phyloP scores from a whole-genome alignment of 2,888 invertebrate species.

The Hemicrepidius hirtus region DNA sequence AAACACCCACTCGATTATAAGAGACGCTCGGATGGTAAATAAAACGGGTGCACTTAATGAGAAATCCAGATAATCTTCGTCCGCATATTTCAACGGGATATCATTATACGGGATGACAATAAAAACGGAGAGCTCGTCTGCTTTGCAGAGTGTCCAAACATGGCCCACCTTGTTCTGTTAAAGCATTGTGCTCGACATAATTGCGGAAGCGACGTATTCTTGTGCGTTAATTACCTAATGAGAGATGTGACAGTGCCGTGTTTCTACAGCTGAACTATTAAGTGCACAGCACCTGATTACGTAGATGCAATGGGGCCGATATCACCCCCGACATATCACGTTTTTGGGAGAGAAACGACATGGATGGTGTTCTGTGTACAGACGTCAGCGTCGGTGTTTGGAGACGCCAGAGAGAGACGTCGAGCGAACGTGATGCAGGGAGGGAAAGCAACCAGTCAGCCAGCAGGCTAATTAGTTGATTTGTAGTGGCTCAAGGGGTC shows the following conservation, averaged over 20 bases:
- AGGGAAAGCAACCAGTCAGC: constrained; percentile 65
- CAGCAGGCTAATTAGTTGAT: constrained; percentile 73
- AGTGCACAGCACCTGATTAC: constrained; percentile 43
- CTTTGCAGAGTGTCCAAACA: constrained; percentile 41
- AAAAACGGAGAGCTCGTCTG: constrained; percentile 30
- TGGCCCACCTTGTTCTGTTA: constrained; percentile 35
- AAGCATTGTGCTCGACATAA: constrained; percentile 63
- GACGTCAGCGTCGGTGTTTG: constrained; percentile 52
- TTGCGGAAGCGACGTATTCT: constrained; percentile 74
- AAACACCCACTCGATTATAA: constrained; percentile 49
- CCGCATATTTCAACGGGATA: constrained; percentile 42
- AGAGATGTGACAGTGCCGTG: constrained; percentile 56
- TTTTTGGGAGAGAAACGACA: constrained; percentile 42
- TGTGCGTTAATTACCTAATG: constrained; percentile 66
- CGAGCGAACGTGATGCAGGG: constrained; percentile 54
- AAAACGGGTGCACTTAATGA: constrained; percentile 51
- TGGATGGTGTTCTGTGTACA: constrained; percentile 34
- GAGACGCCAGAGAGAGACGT: constrained; percentile 57
- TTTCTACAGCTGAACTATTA: constrained; percentile 43
- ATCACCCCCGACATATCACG: constrained; percentile 45
- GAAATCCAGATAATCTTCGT: constrained; percentile 50
- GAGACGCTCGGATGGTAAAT: constrained; percentile 49
- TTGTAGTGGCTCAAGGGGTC: constrained; percentile 73
- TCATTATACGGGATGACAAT: constrained; percentile 37
- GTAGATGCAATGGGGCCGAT: constrained; percentile 38